Evolutionary conservation across 2,113 vertebrate species (phyloP).

Genomic region (pig (Sus scrofa)): T2T-Sscrofa CM000824.6:129319501-129320000

Average conservation of each 20-base stretch:
- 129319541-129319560: not conserved
- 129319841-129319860: not conserved
- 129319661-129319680: not conserved
- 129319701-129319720: not conserved
- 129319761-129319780: not conserved
- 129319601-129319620: not conserved
- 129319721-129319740: not conserved
- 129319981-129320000: not conserved
- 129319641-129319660: not conserved
- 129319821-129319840: not conserved
- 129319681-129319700: not conserved
- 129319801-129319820: not conserved
- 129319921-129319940: not conserved
- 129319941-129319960: not conserved
- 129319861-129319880: not conserved
- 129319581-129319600: not conserved
- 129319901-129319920: not conserved
- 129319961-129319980: not conserved
- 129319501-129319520: not conserved
- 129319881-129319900: not conserved
- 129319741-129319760: constrained; percentile 24
- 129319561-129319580: not conserved
- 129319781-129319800: not conserved
- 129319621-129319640: not conserved
- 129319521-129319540: not conserved